A percentile compares a stretch with the other conserved stretches of the same genome.
phyloP scores from a whole-genome alignment of 2,113 vertebrate species.

The Uropsilus gracilis region DNA sequence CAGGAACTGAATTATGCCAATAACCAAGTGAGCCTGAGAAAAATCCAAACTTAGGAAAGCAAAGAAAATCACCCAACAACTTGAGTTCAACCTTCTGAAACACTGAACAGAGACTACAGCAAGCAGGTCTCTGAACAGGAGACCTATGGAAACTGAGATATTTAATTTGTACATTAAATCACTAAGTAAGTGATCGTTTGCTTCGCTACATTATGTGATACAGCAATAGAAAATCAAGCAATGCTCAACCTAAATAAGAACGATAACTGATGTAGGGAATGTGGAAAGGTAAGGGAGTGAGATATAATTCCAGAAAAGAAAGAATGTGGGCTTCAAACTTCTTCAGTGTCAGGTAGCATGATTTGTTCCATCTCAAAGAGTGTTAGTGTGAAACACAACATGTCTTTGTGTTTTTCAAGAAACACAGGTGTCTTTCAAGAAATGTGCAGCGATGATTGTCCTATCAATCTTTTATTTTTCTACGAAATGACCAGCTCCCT shows the following conservation, averaged over 20 bases:
- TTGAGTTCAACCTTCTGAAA: neutral
- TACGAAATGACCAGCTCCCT: neutral
- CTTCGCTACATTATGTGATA: neutral
- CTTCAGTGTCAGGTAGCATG: neutral
- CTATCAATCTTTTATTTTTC: neutral
- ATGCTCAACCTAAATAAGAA: neutral
- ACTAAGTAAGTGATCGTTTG: neutral
- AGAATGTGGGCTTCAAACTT: neutral
- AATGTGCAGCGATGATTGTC: neutral
- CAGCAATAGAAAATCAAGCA: neutral
- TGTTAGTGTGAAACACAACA: neutral
- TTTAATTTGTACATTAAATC: neutral
- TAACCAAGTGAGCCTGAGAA: neutral
- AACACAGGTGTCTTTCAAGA: neutral
- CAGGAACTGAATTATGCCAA: neutral
- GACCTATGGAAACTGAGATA: neutral
- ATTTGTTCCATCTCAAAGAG: neutral
- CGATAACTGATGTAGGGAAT: neutral
- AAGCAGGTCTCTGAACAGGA: neutral
- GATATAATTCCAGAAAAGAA: neutral
- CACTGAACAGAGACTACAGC: rapidly evolving
- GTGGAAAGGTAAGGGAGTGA: neutral
- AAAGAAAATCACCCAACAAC: neutral
- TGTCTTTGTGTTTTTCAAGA: neutral
- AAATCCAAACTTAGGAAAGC: neutral